A percentile compares a stretch with the other conserved stretches of the same genome.
Conservation (phyloP, 2,113 vertebrate genomes). For the Nettapus auritus region DNA sequence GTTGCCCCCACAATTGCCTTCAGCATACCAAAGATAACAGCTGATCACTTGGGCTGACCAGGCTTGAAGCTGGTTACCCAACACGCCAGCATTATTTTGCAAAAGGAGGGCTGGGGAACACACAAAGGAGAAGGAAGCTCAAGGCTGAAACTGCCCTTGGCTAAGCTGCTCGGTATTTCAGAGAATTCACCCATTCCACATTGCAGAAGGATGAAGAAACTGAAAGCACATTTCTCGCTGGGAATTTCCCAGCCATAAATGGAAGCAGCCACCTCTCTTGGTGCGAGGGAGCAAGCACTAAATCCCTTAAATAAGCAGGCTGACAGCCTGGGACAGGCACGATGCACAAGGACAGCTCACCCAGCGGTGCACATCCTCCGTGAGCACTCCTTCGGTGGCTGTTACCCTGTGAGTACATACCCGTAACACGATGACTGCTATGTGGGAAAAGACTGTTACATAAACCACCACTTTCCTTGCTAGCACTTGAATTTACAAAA, state of each 20-base stretch:
- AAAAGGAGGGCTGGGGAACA: not conserved
- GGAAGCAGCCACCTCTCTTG: not conserved
- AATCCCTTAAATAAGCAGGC: not conserved
- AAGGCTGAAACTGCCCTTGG: not conserved
- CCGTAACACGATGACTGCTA: not conserved
- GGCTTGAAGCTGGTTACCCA: not conserved
- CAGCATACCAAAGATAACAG: rapidly evolving
- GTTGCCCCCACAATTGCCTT: not conserved
- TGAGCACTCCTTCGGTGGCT: not conserved
- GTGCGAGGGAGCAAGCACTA: not conserved
- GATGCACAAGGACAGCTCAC: not conserved
- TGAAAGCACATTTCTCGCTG: not conserved
- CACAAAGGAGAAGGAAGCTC: not conserved
- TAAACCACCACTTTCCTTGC: not conserved
- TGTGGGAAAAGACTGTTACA: not conserved
- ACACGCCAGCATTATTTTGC: not conserved
- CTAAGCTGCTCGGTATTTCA: not conserved
- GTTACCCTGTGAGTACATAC: not conserved
- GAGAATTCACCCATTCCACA: not conserved
- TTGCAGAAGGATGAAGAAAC: slow-evolving; percentile 8
- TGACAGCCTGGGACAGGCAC: not conserved
- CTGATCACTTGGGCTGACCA: rapidly evolving
- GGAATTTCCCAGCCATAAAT: slow-evolving; percentile 50
- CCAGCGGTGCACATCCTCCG: rapidly evolving
- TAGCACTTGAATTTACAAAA: not conserved